Evolutionary conservation across 2,888 invertebrate species (phyloP).

Genomic region (Drosophila suboccidentalis): DNA sequence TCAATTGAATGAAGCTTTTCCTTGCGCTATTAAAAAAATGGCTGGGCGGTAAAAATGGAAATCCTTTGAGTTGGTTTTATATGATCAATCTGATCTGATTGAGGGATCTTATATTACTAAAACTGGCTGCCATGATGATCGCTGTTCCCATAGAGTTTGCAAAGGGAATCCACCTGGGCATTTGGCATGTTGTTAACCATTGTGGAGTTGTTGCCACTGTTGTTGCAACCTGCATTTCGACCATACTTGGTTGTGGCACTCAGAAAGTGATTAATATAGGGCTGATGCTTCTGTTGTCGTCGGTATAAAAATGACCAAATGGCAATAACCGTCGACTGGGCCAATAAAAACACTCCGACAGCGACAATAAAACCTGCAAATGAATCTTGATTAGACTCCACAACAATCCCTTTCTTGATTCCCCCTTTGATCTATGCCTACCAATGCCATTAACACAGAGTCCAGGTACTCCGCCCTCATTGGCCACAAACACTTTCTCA

Average conservation of each 20-base stretch:
- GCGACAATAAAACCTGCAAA: slow-evolving; percentile 92
- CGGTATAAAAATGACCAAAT: slow-evolving; percentile 96
- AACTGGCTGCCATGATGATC: slow-evolving; percentile 80
- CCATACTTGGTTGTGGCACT: slow-evolving; percentile 61
- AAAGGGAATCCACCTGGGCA: slow-evolving; percentile 90
- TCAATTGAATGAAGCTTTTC: neutral
- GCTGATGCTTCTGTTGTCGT: slow-evolving; percentile 87
- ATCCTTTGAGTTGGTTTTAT: slow-evolving; percentile 11
- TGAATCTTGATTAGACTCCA: slow-evolving; percentile 16
- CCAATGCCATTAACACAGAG: slow-evolving; percentile 84
- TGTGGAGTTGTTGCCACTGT: slow-evolving; percentile 61
- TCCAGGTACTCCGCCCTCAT: slow-evolving; percentile 84
- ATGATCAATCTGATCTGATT: slow-evolving; percentile 5
- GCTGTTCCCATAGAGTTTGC: slow-evolving; percentile 91
- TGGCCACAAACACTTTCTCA: slow-evolving; percentile 89
- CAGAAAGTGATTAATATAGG: slow-evolving; percentile 55
- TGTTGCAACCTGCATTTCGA: slow-evolving; percentile 7
- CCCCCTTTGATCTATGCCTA: slow-evolving; percentile 63
- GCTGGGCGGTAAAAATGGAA: slow-evolving; percentile 28
- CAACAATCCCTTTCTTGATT: neutral
- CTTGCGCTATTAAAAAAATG: slow-evolving; percentile 15
- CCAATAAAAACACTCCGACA: slow-evolving; percentile 93
- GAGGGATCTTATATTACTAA: slow-evolving; percentile 54
- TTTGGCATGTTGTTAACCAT: slow-evolving; percentile 86
- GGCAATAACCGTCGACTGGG: slow-evolving; percentile 94